A percentile compares a stretch with the other conserved stretches of the same genome.
These are phyloP conservation scores for Naso thynnoides DNA, from an alignment of 2,797 vertebrate species.

Conservation along the genomic window DNA sequence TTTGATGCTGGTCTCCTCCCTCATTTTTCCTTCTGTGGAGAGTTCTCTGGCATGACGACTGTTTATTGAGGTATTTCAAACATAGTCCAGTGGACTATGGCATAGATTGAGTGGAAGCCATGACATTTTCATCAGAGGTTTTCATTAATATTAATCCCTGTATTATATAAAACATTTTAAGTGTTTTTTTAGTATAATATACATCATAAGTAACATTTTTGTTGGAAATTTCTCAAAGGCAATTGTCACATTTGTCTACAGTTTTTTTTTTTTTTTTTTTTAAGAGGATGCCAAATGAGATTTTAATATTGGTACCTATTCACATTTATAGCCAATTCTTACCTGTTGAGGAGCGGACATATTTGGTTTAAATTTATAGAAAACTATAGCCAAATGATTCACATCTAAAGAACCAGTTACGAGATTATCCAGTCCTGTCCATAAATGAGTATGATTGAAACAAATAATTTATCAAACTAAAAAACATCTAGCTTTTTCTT, in stretches of 20 bases:
- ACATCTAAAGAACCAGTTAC: background rate
- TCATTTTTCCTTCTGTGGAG: conserved; percentile 6
- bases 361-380: background rate
- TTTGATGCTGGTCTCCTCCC: conserved; percentile 27
- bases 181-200: background rate
- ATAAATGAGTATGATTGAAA: too few species aligned
- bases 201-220: background rate
- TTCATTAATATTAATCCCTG: background rate
- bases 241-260: background rate
- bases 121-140: background rate
- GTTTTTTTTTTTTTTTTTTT: background rate
- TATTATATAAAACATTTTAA: background rate
- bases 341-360: background rate
- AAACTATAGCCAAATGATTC: conserved; percentile 2
- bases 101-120: background rate
- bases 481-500: background rate
- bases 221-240: background rate
- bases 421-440: background rate
- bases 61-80: conserved; percentile 13
- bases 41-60: conserved; percentile 8
- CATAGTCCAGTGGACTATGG: background rate
- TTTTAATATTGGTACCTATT: background rate
- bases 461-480: too few species aligned
- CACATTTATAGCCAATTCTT: background rate
- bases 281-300: background rate